Base-by-base conservation (phyloP, 2,113 vertebrate genomes). In the Neofelis nebulosa region DNA sequence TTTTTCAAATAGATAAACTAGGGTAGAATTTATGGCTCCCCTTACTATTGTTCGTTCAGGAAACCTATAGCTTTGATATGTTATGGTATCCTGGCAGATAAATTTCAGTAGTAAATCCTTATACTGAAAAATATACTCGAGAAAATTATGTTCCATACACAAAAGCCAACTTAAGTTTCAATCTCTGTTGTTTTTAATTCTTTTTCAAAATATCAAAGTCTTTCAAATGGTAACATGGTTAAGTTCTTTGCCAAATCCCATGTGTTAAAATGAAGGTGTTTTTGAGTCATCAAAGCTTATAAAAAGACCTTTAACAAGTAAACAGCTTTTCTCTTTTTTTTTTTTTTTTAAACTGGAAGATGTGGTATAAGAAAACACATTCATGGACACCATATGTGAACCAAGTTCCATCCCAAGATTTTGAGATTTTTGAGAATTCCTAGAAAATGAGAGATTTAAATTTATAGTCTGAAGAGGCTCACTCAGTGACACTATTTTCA, bases 251-350 rank as follows among this genome's bases (percentile, higher is more conserved):
- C 96, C 97, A 98, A 96, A 97, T 94, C 96, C 73, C 84, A 98
- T 97, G 95, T 98, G 95, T 97, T 98, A 97, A 92, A 95, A 94
- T 78, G 93, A 96, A 98, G 97, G 96, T 98, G 98, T 97, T 98
- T 98, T 95, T 97, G 97, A 98, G 92, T 98, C 97, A 97, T 98
- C 97, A 92, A 97, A 97, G 95, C 97, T 97, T 97, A 96, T 98
- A 97, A 96, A 98, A 98, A 98, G 98, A 98, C 98, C 98, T 98
- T 98, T 98, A 98, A 93, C 97, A 97, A 98, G 98, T 98, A 98
- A 98, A 98, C 97, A 98, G 96, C 96, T 98, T 98, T 91, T 91
- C 66, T 95, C 83, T 31, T 76, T 41, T 83, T 36, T 52, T 92
- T 55, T 89, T 96, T 82, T 94, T 80, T 94, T 81, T 48, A 71